Conservation (phyloP, 2,113 vertebrate genomes). For the Accipiter virgatus region DNA sequence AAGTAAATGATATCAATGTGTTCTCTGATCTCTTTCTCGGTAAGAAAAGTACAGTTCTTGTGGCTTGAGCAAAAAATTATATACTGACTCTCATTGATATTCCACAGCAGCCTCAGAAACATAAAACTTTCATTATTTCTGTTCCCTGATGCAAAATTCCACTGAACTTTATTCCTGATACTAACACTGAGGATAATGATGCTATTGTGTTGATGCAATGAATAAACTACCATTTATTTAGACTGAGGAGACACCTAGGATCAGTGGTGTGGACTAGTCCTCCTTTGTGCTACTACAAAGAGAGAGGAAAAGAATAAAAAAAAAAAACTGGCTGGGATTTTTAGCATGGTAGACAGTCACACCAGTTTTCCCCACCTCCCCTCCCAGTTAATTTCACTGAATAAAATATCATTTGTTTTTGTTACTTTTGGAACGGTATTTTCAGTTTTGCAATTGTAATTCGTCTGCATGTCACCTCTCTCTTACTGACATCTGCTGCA, state of each 20-base stretch:
- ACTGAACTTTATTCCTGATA: background rate
- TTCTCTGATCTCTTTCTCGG: slow-evolving; percentile 2
- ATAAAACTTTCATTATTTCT: slow-evolving; percentile 12
- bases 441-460: background rate
- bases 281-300: background rate
- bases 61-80: background rate
- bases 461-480: background rate
- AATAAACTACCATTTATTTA: background rate
- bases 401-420: background rate
- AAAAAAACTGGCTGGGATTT: background rate
- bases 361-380: rapidly evolving
- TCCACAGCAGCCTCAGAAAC: background rate
- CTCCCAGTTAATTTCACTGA: background rate
- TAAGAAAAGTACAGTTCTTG: background rate
- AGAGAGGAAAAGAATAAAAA: background rate
- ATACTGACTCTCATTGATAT: background rate
- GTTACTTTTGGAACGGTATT: background rate
- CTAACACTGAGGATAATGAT: background rate
- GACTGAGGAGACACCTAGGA: background rate
- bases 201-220: background rate
- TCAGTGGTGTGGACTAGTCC: background rate
- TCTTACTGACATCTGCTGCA: background rate
- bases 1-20: background rate
- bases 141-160: background rate
- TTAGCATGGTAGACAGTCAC: background rate